Evolutionary conservation across 2,888 invertebrate genomes (phyloP), one percentile per base, ranked within the genome.

Genomic region (Lasioglossum vierecki): DNA sequence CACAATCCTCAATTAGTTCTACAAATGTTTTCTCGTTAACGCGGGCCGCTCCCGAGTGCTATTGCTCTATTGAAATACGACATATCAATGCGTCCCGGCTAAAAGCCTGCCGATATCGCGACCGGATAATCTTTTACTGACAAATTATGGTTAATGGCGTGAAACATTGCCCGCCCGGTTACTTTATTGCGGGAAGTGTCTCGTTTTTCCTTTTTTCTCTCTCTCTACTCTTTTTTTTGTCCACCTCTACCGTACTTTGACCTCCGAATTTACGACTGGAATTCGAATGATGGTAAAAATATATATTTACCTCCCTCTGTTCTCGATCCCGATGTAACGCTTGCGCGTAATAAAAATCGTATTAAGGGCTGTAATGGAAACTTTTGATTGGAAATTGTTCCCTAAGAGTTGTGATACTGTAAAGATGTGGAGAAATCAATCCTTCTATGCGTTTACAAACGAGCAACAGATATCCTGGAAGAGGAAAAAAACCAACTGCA

Each of bases 1-100:
- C 83, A 80, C 80, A 70, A 83, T 78, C 86, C 86, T 86, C 87
- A 86, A 87, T 87, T 87, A 87, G 83, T 83, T 83, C 83, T 83
- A 87, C 87, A 87, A 87, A 87, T 83, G 87, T 87, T 86, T 86
- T 86, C 86, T 87, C 87, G 86, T 87, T 87, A 87, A 86, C 80
- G 77, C 71, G 66, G 66, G 41, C 22, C 66, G 30, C 30, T 46
- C 73, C 73, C 74, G 72, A 53, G 46, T 68, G 79, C 72, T 76
- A 83, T 83, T 80, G 83, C 71, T 57, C 83, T 78, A 87, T 86
- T 83, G 86, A 87, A 87, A 86, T 86, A 80, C 83, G 86, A 80
- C 87, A 83, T 87, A 87, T 87, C 87, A 86, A 86, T 87, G 86
- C 83, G 70, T 41, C 71, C 66, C n/a, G 76, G 83, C 86, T 87